phyloP scores from a whole-genome alignment of 2,888 invertebrate species.

The Capitulum mitella region DNA sequence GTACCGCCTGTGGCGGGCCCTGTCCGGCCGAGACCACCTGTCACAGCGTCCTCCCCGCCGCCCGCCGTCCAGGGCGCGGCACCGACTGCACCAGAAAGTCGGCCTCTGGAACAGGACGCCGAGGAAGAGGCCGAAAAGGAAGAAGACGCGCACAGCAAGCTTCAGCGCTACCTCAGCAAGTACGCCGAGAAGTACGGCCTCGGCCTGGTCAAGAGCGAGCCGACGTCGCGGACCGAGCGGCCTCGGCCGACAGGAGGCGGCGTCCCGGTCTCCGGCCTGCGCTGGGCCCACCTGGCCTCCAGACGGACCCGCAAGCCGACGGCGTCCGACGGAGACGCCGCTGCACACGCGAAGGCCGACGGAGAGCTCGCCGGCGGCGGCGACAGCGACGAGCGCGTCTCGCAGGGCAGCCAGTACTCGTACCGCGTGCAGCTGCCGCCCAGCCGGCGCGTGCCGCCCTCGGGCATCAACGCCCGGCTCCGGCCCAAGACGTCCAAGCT shows the following conservation, averaged over 20 bases:
- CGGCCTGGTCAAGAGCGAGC: background rate
- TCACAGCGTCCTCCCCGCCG: too few relatives aligned
- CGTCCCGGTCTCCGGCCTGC: slow-evolving; percentile 1
- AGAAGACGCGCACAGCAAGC: background rate
- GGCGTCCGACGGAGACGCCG: too few relatives aligned
- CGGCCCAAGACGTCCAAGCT: background rate
- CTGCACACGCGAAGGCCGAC: background rate
- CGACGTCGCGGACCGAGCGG: background rate
- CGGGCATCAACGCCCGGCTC: background rate
- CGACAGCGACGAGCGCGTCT: slow-evolving; percentile 6
- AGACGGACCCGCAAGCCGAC: too few relatives aligned
- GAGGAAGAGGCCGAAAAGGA: background rate
- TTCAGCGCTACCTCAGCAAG: slow-evolving; percentile 1
- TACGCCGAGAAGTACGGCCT: slow-evolving; percentile 18
- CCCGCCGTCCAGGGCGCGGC: background rate
- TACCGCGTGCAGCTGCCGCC: slow-evolving; percentile 2
- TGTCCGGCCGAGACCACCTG: background rate
- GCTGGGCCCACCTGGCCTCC: background rate
- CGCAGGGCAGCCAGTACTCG: background rate
- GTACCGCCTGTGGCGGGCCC: background rate
- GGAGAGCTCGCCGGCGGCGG: background rate
- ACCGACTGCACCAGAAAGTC: too few relatives aligned
- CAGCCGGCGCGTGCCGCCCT: background rate
- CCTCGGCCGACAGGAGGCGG: background rate
- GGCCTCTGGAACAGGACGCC: background rate